Evolutionary conservation across 2,888 invertebrate genomes (phyloP).

Genomic region (Drosophila falleni): DNA sequence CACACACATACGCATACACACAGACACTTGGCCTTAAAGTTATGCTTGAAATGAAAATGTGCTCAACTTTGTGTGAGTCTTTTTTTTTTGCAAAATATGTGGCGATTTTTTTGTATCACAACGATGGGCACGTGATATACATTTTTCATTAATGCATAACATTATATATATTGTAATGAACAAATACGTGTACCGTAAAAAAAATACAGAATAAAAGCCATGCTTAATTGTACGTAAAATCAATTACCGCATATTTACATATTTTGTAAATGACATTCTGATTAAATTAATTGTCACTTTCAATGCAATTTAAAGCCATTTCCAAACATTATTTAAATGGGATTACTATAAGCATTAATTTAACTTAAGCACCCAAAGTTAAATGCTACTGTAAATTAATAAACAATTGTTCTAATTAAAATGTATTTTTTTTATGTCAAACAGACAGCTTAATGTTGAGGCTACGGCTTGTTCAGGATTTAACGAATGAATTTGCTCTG

Average conservation of each 20-base stretch:
- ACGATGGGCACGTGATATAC: conserved; percentile 42
- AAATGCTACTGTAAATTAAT: conserved; percentile 7
- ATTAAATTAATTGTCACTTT: conserved; percentile 12
- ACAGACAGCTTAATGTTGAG: neutral
- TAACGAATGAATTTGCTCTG: neutral
- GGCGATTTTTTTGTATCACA: conserved; percentile 20
- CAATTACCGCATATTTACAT: conserved; percentile 12
- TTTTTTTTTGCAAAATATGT: conserved; percentile 32
- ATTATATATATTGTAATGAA: conserved; percentile 19
- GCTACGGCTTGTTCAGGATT: neutral
- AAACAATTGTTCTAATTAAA: conserved; percentile 10
- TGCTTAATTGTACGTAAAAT: conserved; percentile 14
- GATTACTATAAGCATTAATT: neutral
- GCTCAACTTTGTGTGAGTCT: conserved; percentile 32
- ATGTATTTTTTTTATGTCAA: conserved; percentile 2
- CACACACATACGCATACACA: conserved; percentile 5
- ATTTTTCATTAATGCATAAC: conserved; percentile 5
- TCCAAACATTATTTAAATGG: neutral
- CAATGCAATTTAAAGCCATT: neutral
- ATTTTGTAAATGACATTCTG: conserved; percentile 5
- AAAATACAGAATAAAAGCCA: neutral
- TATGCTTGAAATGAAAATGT: conserved; percentile 40
- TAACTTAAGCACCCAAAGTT: neutral
- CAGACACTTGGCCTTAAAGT: conserved; percentile 38
- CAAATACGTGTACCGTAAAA: neutral